Percentiles rank a stretch among this genome's conserved stretches.
phyloP scores from a whole-genome alignment of 2,113 vertebrate genomes.

The Marcusenius ussheri region DNA sequence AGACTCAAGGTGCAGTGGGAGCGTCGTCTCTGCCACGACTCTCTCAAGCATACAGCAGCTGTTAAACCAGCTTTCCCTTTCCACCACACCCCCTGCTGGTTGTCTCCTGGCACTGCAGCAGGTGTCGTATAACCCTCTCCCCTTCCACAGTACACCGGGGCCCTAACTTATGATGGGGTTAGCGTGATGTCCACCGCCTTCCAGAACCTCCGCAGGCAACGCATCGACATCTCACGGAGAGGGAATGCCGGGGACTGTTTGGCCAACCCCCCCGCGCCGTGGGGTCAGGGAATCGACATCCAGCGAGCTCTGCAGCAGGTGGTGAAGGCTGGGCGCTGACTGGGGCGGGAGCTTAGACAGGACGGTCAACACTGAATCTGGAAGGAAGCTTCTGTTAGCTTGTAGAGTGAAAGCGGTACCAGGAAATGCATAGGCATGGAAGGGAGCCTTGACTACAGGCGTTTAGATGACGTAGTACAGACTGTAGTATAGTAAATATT shows the following conservation, averaged over 20 bases:
- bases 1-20: conserved; percentile 71
- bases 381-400: not conserved
- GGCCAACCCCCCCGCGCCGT: conserved; percentile 93
- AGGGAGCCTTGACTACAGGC: not conserved
- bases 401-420: not conserved
- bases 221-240: conserved; percentile 92
- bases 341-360: not conserved
- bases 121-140: not conserved
- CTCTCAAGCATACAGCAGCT: not conserved
- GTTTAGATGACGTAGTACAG: not conserved
- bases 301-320: conserved; percentile 97
- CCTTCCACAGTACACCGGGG: conserved; percentile 80
- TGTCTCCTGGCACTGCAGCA: not conserved
- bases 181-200: conserved; percentile 95
- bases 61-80: not conserved
- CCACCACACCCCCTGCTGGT: not conserved
- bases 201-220: conserved; percentile 86
- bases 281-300: conserved; percentile 98
- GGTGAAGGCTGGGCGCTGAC: not conserved
- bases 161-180: conserved; percentile 90
- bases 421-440: not conserved
- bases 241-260: conserved; percentile 96
- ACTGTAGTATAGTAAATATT: not conserved
- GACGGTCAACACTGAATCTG: not conserved
- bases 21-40: not conserved